Conservation (phyloP, 2,797 vertebrate genomes). For the Hirundo rustica region DNA sequence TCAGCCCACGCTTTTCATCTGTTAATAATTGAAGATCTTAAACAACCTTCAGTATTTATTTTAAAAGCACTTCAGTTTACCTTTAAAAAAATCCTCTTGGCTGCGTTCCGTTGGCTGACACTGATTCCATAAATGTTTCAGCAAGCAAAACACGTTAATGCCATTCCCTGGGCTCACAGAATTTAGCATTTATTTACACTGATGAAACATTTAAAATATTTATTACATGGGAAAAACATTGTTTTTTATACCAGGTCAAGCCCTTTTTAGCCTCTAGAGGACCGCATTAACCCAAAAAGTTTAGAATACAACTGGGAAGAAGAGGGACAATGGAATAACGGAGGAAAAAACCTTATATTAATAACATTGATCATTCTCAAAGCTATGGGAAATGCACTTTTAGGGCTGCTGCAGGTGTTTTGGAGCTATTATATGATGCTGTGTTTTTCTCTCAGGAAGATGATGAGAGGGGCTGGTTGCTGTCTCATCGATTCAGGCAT, state of each 20-base stretch:
- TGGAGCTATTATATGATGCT: background rate
- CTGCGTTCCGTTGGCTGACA: slow-evolving; percentile 13
- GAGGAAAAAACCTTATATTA: background rate
- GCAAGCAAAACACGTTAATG: slow-evolving; percentile 20
- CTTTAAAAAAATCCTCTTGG: background rate
- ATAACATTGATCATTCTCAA: background rate
- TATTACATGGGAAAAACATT: background rate
- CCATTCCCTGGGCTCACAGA: background rate
- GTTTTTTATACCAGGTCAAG: slow-evolving; percentile 13
- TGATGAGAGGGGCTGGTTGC: background rate
- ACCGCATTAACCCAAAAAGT: background rate
- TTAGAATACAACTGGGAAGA: background rate
- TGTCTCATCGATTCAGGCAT: background rate
- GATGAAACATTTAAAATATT: slow-evolving; percentile 41
- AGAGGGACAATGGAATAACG: background rate
- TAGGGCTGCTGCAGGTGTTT: background rate
- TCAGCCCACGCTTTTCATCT: background rate
- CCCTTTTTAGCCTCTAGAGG: background rate
- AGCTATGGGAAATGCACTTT: background rate
- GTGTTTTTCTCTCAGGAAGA: background rate
- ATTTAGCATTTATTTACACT: slow-evolving; percentile 51
- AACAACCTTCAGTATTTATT: slow-evolving; percentile 38
- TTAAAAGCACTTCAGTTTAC: slow-evolving; percentile 47
- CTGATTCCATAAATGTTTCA: slow-evolving; percentile 61
- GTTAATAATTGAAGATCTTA: slow-evolving; percentile 61